Evolutionary conservation across 2,888 invertebrate genomes (phyloP), one percentile per base, ranked within the genome.

Genomic region (Argynnis bischoffii): DNA sequence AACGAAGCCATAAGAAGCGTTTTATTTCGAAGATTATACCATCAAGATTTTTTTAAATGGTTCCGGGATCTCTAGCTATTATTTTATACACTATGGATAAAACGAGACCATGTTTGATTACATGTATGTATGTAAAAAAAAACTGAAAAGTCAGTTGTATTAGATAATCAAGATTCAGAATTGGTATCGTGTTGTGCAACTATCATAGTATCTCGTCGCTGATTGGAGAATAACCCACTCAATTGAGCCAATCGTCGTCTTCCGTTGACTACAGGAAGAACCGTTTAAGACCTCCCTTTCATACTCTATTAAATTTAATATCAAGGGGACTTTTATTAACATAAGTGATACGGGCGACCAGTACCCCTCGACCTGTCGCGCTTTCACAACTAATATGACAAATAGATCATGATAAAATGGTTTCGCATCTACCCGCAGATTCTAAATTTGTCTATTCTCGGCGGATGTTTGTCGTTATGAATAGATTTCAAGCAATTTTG

Each of bases 201-300:
- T 73, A 74, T 72, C 70, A 71, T 71, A 70, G 66, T 78, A 79
- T 72, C 79, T 80, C 72, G 76, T 78, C 85, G 89, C 88, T 92
- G 90, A 92, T 92, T 92, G 92, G 91, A 84, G 87, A 89, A 90
- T 88, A 81, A 86, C 78, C 77, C 81, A 72, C 81, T 81, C 91
- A 92, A 92, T 92, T 92, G 90, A 84, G 80, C 90, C 92, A 92
- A 92, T 92, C 88, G 89, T 72, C 89, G 86, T 89, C 90, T 91
- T 92, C 92, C 92, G 91, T 84, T 88, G 80, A 76, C 76, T 79
- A 83, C 90, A 90, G 92, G 91, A 91, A 89, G 85, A 78, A 81
- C 81, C 85, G 84, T 88, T 89, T 89, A 86, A 81, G 85, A 85
- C 79, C 75, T 85, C 89, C 89, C 87, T 90, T 91, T 89, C 90